Base-by-base conservation (phyloP, 2,888 invertebrate species). In the Cordylochernes scorpioides region DNA sequence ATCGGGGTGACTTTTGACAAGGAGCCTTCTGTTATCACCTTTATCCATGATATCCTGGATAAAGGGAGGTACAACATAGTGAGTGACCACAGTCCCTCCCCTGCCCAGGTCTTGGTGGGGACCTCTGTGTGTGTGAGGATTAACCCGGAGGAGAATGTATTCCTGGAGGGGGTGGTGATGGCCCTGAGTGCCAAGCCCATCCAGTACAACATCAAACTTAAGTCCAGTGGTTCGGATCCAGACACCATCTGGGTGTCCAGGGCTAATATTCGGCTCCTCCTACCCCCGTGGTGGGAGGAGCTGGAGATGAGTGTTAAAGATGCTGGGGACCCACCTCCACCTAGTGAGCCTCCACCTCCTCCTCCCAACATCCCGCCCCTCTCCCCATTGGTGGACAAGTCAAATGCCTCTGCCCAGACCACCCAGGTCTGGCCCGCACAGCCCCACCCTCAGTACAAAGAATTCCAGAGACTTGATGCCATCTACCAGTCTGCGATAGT, bases 211-310 rank as follows among this genome's bases (percentile, higher is more conserved):
- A 68, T 74, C 17, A 63, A 63, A 47, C 51, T 65, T 24, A 17
- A 27, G 18, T 36, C 28, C 10, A 32, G 25, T 5, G n/a, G n/a
- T n/a, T n/a, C n/a, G n/a, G n/a, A n/a, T n/a, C n/a, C n/a, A n/a
- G 41, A 43, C 15, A 42, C 42, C 13, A 41, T 47, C n/a, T 66
- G 71, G 45, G 77, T 84, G 38, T 72, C 77, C 48, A 63, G 91
- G 19, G 80, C 88, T 4, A 82, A 86, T 51, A 59, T 94, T 34
- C 65, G 94, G 15, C 62, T 94, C 15, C 59, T 88, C 41, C 67
- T 73, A 48, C 84, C 88, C 10, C 94, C 91, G 0, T 94, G 94
- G 91, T 77, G 73, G 58, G 94, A 91, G 46, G 91, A 94, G 55
- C 54, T 91, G 34, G 77, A 72, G 10, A 32, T 35, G 46, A 82